Percentiles rank a stretch among this genome's conserved stretches.
phyloP scores from a whole-genome alignment of 2,797 vertebrate species.

The Phrynocephalus forsythii region DNA sequence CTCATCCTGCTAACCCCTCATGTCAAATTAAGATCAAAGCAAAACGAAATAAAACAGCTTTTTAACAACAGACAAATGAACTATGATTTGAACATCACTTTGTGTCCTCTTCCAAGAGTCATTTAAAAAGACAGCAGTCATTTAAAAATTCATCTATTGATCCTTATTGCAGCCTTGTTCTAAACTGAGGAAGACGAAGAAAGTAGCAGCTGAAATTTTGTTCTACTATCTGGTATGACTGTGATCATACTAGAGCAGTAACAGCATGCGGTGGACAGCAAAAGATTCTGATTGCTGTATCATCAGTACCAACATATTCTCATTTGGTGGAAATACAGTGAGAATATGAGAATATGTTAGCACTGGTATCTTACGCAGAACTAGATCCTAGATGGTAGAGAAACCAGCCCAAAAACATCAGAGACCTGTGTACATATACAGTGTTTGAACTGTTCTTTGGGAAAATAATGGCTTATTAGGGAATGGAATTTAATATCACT shows the following conservation, averaged over 20 bases:
- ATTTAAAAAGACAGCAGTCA: slow-evolving; percentile 61
- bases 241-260: slow-evolving; percentile 47
- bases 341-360: slow-evolving; percentile 8
- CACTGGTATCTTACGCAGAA: slow-evolving; percentile 32
- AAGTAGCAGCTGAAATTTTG: slow-evolving; percentile 45
- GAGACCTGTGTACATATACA: slow-evolving; percentile 63
- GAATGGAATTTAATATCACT: slow-evolving; percentile 91
- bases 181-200: slow-evolving; percentile 72
- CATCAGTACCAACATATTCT: too few species aligned
- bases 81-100: slow-evolving; percentile 40
- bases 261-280: neutral
- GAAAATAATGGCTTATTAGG: slow-evolving; percentile 93
- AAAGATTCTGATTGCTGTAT: slow-evolving; percentile 31
- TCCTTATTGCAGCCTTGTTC: slow-evolving; percentile 73
- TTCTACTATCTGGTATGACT: slow-evolving; percentile 51
- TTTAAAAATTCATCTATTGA: slow-evolving; percentile 2
- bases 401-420: slow-evolving; percentile 56
- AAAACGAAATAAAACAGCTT: slow-evolving; percentile 44
- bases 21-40: slow-evolving; percentile 24
- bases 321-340: slow-evolving; percentile 35
- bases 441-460: slow-evolving; percentile 86
- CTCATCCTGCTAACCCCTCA: neutral
- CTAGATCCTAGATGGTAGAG: neutral
- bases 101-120: slow-evolving; percentile 34
- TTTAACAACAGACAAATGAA: neutral